Base-by-base conservation (phyloP, 2,113 vertebrate species). In the Phalacrocorax aristotelis region DNA sequence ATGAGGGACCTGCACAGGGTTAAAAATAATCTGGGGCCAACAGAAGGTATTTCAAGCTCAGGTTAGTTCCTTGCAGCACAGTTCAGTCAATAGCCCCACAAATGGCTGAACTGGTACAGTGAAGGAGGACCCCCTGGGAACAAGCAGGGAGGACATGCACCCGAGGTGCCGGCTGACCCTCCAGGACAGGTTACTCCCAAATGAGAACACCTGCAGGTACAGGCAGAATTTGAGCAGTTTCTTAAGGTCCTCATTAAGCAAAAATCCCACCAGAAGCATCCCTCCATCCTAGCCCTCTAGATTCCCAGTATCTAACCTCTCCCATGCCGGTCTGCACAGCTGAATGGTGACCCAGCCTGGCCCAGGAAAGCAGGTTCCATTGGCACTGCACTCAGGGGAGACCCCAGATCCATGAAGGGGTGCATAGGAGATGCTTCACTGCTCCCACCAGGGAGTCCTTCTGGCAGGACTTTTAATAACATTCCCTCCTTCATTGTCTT, bases 351-450 rank as follows among this genome's bases (percentile, higher is more conserved):
- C 16, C 54, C 76, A 89, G n/a, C 4, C 70, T 55, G 49, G 38
- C 30, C 58, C 13, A 10, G 51, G 79, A 44, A 44, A 64, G 87
- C 49, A 40, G 62, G 51, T 69, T 64, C 74, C 87, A 44, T 13
- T 8, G 49, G 79, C 84, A 79, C 13, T 4, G 5, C 2, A 5
- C 29, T 51, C 60, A 46, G 10, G 20, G 55, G 26, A 89, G 46
- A 71, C 15, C 8, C 32, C 2, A 3, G 19, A 29, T 62, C 55
- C 1, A 0, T 6, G 6, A 54, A 72, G 9, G 71, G 5, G 17
- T 58, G 23, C 30, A 40, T 38, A 10, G 44, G 65, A 82, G 65
- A 58, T 8, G 34, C 29, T 49, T 78, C 60, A 30, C 40, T 4
- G 6, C 62, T 76, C 42, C 38, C 58, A 66, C 34, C 36, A 46